Conservation (phyloP, 2,888 invertebrate genomes). For the Mimas tiliae region DNA sequence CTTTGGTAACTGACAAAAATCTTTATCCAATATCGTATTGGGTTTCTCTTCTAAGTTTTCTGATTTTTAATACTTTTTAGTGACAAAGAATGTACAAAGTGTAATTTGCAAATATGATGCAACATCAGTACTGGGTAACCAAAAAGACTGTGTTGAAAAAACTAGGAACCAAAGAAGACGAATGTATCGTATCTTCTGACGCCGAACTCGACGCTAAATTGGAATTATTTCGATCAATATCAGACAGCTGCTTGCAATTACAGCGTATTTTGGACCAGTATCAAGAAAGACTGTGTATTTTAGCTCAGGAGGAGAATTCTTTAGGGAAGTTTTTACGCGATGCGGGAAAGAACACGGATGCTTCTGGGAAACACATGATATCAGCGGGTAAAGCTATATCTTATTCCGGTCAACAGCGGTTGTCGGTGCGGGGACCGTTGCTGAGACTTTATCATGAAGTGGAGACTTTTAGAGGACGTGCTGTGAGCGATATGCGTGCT, state of each 20-base stretch:
- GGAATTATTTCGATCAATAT: slow-evolving; percentile 96
- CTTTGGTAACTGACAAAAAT: slow-evolving; percentile 5
- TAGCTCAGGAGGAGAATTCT: slow-evolving; percentile 98
- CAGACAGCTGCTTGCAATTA: slow-evolving; percentile 94
- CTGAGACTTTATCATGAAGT: slow-evolving; percentile 96
- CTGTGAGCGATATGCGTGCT: slow-evolving; percentile 95
- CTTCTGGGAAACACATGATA: slow-evolving; percentile 86
- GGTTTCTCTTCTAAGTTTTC: neutral
- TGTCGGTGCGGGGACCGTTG: slow-evolving; percentile 93
- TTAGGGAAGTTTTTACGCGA: slow-evolving; percentile 97
- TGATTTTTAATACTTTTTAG: neutral
- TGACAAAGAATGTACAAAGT: slow-evolving; percentile 23
- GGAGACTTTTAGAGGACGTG: slow-evolving; percentile 98
- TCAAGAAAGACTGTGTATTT: slow-evolving; percentile 95
- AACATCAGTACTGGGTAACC: slow-evolving; percentile 99
- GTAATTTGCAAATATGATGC: slow-evolving; percentile 84
- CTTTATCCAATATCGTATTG: neutral
- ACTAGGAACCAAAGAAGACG: slow-evolving; percentile 98
- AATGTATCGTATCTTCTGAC: slow-evolving; percentile 97
- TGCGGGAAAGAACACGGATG: slow-evolving; percentile 95
- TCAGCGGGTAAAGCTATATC: slow-evolving; percentile 93
- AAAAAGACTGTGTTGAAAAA: slow-evolving; percentile 97
- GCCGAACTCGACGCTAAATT: slow-evolving; percentile 98
- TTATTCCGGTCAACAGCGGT: slow-evolving; percentile 95
- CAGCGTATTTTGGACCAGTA: slow-evolving; percentile 96